phyloP scores from a whole-genome alignment of 2,113 vertebrate species.

The Lynx canadensis region DNA sequence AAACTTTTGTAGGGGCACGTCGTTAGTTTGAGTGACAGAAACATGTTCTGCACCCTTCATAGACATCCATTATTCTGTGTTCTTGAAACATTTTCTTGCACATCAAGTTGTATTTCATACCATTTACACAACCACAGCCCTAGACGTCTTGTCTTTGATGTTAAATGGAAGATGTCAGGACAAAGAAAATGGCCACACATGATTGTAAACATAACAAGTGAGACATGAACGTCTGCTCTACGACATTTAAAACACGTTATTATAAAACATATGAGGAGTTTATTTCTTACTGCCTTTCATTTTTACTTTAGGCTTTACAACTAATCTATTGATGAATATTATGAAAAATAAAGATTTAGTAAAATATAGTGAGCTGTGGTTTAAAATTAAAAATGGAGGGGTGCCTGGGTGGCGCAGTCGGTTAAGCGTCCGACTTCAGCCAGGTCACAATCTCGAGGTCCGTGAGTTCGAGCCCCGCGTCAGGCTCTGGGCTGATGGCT shows the following conservation, averaged over 20 bases:
- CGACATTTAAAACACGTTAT: not conserved
- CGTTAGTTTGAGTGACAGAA: slow-evolving; percentile 53
- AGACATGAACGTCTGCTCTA: not conserved
- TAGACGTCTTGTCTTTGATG: slow-evolving; percentile 32
- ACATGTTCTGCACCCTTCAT: slow-evolving; percentile 18
- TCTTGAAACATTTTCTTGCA: slow-evolving; percentile 53
- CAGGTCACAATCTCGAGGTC: no score
- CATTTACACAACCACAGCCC: not conserved
- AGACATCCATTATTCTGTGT: slow-evolving; percentile 56
- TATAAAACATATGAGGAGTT: not conserved
- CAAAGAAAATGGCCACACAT: not conserved
- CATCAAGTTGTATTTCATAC: slow-evolving; percentile 35
- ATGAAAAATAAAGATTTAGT: not conserved
- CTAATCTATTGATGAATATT: not conserved
- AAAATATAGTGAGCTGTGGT: not conserved
- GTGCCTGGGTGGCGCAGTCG: no score
- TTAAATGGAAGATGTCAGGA: not conserved
- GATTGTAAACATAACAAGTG: not conserved
- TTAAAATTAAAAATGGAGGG: slow-evolving; percentile 3
- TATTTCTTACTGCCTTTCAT: not conserved
- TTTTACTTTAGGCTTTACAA: slow-evolving; percentile 8
- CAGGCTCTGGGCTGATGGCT: no score
- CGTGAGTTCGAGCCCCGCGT: no score
- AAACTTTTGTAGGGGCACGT: slow-evolving; percentile 30
- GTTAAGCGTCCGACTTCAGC: no score